Conservation (phyloP, 2,797 vertebrate genomes). For the Amblyraja radiata region DNA sequence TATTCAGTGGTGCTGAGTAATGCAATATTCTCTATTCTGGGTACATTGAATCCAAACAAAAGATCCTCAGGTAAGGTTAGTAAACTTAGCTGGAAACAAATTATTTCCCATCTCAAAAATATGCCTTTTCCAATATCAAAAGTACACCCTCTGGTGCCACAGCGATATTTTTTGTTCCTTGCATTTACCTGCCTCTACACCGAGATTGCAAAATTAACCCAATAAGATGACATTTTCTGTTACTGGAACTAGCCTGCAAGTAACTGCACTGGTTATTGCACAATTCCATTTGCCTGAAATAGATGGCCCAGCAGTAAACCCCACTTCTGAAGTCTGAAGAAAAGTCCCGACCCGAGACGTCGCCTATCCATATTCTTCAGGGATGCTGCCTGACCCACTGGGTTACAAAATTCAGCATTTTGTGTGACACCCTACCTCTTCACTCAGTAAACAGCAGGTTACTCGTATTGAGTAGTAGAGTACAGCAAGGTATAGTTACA, state of each 20-base stretch:
- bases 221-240: not conserved
- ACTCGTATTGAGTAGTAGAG: not conserved
- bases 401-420: no score
- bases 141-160: not conserved
- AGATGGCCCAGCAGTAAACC: not conserved
- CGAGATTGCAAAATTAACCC: not conserved
- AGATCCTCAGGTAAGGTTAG: not conserved
- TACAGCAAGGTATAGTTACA: no score
- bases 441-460: not conserved
- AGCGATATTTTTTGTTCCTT: not conserved
- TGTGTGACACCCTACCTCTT: not conserved
- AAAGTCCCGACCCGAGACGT: no score
- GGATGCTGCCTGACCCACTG: no score
- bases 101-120: not conserved
- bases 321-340: not conserved
- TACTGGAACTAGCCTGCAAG: not conserved
- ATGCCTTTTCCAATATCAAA: not conserved
- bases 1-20: not conserved
- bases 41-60: not conserved
- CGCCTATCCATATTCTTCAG: no score
- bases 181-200: not conserved
- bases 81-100: not conserved
- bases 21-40: not conserved
- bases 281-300: conserved; percentile 10
- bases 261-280: not conserved